Evolutionary conservation across 2,797 vertebrate species (phyloP).

Genomic region (Liasis olivaceus): DNA sequence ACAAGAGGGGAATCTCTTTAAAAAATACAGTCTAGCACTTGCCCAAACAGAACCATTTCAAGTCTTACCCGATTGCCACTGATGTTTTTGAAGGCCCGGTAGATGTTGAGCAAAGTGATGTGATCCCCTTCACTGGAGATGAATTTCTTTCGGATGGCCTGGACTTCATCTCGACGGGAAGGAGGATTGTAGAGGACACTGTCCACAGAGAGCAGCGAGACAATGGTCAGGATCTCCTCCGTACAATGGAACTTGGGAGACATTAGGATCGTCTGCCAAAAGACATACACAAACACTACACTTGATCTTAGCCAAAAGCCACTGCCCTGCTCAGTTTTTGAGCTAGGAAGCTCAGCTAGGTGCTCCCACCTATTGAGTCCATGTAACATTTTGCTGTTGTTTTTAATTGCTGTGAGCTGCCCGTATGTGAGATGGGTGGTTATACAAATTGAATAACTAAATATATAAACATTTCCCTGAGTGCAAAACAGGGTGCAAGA

Average conservation of each 20-base stretch:
- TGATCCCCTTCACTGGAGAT: conserved; percentile 93
- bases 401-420: neutral
- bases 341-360: neutral
- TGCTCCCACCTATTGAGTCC: neutral
- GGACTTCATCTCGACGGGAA: conserved; percentile 86
- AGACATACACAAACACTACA: conserved; percentile 8
- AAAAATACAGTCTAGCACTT: neutral
- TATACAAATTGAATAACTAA: too few species aligned
- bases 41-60: neutral
- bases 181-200: conserved; percentile 90
- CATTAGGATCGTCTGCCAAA: conserved; percentile 87
- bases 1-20: neutral
- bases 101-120: conserved; percentile 89
- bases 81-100: conserved; percentile 90
- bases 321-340: neutral
- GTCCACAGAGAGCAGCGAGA: conserved; percentile 93
- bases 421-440: neutral
- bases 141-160: conserved; percentile 87
- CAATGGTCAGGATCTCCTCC: conserved; percentile 91
- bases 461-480: too few species aligned
- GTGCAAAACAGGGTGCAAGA: too few species aligned
- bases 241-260: conserved; percentile 90
- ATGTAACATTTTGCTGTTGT: neutral
- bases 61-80: conserved; percentile 83
- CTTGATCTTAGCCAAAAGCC: neutral